Evolutionary conservation across 2,797 vertebrate species (phyloP), one percentile per base, ranked within the genome.

Genomic region (Galago senegalensis): DNA sequence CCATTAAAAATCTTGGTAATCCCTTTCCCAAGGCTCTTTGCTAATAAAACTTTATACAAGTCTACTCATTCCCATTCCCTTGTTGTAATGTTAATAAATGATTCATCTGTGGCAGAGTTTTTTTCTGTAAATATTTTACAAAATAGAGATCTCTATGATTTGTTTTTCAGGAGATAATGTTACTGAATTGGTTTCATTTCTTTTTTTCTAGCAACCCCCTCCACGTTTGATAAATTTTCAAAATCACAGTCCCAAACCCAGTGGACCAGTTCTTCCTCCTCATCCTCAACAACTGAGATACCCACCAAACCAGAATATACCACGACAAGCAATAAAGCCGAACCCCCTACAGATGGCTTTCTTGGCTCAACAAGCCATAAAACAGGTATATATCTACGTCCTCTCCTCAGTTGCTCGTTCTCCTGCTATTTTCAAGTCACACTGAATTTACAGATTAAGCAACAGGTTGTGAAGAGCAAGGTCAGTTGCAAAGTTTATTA

Each of bases 291-390:
- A 98, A 77, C 96, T 98, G 96, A 98, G 98, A 96, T 98, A 98
- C 58, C 98, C 98, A 91, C 98, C 97, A 85, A 98, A 97, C 76
- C 99, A 98, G 92, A 99, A 94, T 87, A 29, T 98, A 25, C 98
- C 98, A 58, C 97, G 98, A 37, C 98, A 97, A 98, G 89, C 98
- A 95, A 67, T 98, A 77, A 98, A 98, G 56, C 98, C 98, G 92
- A 98, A 89, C 75, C 98, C 98, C 1, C 81, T 99, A 13, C 98
- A 99, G 90, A 98, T 98, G 98, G 98, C 98, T 43, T 98, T 98
- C 92, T 98, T 99, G 98, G 98, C 98, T 37, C 99, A 99, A 72
- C 99, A 99, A 94, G 98, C 98, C 88, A 99, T 99, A 97, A 99
- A 99, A 85, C 99, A 99, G 99, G 99, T 99, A 97, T 27, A 13